Percentiles rank a stretch among this genome's conserved stretches.
Evolutionary conservation across 2,888 invertebrate species (phyloP).

Genomic region (Trachelus troglodyta): DNA sequence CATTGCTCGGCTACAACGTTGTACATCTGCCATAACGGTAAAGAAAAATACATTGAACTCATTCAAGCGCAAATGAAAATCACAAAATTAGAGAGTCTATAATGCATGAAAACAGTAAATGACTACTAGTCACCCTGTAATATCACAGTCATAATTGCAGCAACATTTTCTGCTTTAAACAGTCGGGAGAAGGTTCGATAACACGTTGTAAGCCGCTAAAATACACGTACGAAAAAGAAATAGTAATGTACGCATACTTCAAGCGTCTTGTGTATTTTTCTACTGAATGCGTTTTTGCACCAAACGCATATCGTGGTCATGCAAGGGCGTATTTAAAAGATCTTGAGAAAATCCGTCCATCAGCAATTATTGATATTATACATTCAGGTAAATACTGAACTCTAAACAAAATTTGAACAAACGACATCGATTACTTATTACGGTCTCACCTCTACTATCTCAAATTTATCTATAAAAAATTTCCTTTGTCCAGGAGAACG

Average conservation of each 20-base stretch:
- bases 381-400: slow-evolving; percentile 76
- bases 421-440: neutral
- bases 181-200: slow-evolving; percentile 84
- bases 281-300: slow-evolving; percentile 98
- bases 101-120: too few species aligned
- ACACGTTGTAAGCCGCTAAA: slow-evolving; percentile 96
- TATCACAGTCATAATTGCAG: neutral
- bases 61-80: neutral
- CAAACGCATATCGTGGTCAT: slow-evolving; percentile 96
- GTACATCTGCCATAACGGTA: slow-evolving; percentile 91
- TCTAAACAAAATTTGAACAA: neutral
- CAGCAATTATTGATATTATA: slow-evolving; percentile 92
- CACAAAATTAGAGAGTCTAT: neutral
- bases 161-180: slow-evolving; percentile 49
- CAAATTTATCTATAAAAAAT: neutral
- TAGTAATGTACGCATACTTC: slow-evolving; percentile 99
- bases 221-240: slow-evolving; percentile 98
- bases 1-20: slow-evolving; percentile 90
- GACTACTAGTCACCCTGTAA: neutral
- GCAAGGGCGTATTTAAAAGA: slow-evolving; percentile 93
- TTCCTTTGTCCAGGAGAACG: slow-evolving; percentile 77
- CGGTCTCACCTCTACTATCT: too few species aligned
- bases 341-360: slow-evolving; percentile 92
- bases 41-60: slow-evolving; percentile 44
- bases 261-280: slow-evolving; percentile 97